Conservation (phyloP, 2,113 vertebrate genomes). For the Charadrius vociferus region DNA sequence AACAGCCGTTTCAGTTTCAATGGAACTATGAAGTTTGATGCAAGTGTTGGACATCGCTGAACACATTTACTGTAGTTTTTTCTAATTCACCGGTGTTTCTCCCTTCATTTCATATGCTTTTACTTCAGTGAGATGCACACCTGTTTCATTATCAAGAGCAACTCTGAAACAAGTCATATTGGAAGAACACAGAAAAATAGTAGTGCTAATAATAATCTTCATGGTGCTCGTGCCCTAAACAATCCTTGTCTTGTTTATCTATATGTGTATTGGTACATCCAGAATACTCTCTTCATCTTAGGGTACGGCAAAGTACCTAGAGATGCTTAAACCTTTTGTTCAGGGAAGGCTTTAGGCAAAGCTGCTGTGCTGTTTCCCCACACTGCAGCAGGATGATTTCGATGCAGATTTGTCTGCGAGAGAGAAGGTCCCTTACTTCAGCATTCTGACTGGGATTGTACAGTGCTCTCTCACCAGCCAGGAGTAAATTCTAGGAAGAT, state of each 20-base stretch:
- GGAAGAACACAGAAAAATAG: not conserved
- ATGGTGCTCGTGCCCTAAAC: not conserved
- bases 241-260: not conserved
- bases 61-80: not conserved
- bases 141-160: not conserved
- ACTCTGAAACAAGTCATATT: not conserved
- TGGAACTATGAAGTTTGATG: not conserved
- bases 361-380: not conserved
- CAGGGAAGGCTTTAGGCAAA: not conserved
- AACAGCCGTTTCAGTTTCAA: not conserved
- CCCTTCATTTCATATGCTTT: not conserved
- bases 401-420: not conserved
- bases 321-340: not conserved
- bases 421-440: not conserved
- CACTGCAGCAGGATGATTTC: not conserved
- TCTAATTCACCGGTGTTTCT: not conserved
- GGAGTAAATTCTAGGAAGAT: not conserved
- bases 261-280: not conserved
- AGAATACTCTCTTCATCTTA: not conserved
- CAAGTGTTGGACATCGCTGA: not conserved
- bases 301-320: not conserved
- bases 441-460: not conserved
- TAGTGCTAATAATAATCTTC: not conserved
- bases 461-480: not conserved
- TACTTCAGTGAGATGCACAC: not conserved